These are phyloP conservation scores for Chaetophractus vellerosus DNA, from an alignment of 2,797 vertebrate genomes.

Conservation along the genomic window DNA sequence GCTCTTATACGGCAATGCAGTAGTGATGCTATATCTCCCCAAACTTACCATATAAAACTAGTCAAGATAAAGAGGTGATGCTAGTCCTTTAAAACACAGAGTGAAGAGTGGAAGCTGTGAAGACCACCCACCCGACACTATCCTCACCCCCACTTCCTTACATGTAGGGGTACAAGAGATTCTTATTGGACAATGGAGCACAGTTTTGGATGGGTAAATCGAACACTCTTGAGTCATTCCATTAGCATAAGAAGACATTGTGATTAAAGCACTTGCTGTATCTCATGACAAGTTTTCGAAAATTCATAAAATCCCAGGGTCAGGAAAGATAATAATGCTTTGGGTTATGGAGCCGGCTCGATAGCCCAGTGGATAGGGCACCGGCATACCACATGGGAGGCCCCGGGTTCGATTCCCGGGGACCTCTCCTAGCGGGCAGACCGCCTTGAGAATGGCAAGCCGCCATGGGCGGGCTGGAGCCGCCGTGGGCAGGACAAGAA, in stretches of 20 bases:
- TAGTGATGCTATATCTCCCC: neutral
- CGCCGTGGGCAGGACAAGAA: too few species aligned
- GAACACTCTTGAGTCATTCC: conserved; percentile 51
- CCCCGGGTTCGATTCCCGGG: too few species aligned
- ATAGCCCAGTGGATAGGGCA: too few species aligned
- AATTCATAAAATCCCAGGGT: neutral
- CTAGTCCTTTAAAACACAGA: neutral
- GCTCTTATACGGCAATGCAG: neutral
- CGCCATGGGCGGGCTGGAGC: too few species aligned
- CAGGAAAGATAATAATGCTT: neutral
- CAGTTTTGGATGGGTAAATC: neutral
- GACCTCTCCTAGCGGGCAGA: too few species aligned
- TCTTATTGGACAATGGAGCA: neutral
- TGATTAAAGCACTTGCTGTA: conserved; percentile 61
- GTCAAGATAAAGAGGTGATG: neutral
- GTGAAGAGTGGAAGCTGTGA: neutral
- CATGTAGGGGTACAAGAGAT: neutral
- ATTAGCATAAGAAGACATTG: conserved; percentile 61
- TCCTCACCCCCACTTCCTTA: neutral
- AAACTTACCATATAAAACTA: neutral
- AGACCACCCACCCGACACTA: neutral
- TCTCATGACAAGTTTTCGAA: conserved; percentile 4
- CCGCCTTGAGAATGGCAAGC: too few species aligned
- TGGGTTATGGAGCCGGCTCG: too few species aligned
- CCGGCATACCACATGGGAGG: too few species aligned